phyloP scores from a whole-genome alignment of 2,888 invertebrate genomes.

The Isotomurus palustris region DNA sequence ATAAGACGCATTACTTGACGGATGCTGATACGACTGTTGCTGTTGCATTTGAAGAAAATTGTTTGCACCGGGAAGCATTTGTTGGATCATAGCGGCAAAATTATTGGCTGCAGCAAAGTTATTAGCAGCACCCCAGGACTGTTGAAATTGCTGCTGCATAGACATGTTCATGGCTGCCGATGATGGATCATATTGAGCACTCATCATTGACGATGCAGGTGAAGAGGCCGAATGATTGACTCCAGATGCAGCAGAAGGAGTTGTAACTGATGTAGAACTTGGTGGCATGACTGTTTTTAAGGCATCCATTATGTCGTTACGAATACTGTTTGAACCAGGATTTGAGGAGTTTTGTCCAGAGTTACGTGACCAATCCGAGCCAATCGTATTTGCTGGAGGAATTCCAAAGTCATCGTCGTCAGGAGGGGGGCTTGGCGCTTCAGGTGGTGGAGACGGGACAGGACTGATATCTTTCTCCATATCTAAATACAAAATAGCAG shows the following conservation, averaged over 20 bases:
- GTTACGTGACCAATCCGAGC: constrained; percentile 1
- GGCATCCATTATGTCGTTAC: constrained; percentile 9
- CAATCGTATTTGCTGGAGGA: constrained; percentile 14
- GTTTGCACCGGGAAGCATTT: constrained; percentile 13
- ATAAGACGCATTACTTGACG: not conserved
- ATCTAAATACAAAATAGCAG: constrained; percentile 22
- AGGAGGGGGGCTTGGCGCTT: constrained; percentile 37
- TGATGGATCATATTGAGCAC: not conserved
- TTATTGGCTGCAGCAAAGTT: constrained; percentile 21
- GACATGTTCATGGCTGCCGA: constrained; percentile 12
- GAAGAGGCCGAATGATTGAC: not conserved
- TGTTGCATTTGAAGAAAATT: constrained; percentile 25
- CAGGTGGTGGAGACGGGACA: constrained; percentile 40
- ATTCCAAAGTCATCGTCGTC: constrained; percentile 30
- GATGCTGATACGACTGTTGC: constrained; percentile 9
- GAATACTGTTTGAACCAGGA: constrained; percentile 3
- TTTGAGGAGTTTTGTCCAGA: not conserved
- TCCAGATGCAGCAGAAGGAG: not conserved
- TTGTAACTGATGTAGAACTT: not conserved
- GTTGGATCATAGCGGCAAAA: constrained; percentile 19
- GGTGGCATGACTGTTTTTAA: not conserved
- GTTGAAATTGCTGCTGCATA: constrained; percentile 23
- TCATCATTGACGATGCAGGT: too few species aligned
- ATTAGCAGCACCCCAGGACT: constrained; percentile 25
- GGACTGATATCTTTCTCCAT: constrained; percentile 43